Conservation (phyloP, 2,113 vertebrate genomes). For the Amphiprion percula region DNA sequence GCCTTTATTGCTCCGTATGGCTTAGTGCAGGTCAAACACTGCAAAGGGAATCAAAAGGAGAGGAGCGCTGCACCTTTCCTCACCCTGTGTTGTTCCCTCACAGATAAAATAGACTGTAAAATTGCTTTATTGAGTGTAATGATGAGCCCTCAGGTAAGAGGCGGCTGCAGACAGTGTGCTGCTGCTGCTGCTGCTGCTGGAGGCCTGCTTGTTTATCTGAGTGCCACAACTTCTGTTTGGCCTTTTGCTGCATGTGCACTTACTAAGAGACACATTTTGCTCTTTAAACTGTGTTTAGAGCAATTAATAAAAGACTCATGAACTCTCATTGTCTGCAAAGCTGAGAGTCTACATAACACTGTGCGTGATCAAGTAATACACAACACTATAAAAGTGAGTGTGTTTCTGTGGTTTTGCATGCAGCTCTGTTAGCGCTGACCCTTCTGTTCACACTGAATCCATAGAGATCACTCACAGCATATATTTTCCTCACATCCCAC, state of each 20-base stretch:
- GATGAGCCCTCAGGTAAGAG: constrained; percentile 78
- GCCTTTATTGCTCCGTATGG: constrained; percentile 69
- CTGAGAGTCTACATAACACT: constrained; percentile 2
- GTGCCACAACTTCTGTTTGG: constrained; percentile 38
- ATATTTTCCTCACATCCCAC: constrained; percentile 15
- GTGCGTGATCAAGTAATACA: constrained; percentile 1
- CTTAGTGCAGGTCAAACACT: constrained; percentile 72
- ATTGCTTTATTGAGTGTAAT: constrained; percentile 86
- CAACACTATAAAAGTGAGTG: neutral
- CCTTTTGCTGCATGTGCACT: constrained; percentile 43
- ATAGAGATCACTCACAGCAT: neutral
- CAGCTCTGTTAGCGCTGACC: neutral
- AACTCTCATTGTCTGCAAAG: neutral
- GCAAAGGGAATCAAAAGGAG: constrained; percentile 71
- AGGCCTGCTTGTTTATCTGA: constrained; percentile 60
- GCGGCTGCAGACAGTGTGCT: constrained; percentile 34
- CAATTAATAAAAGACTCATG: constrained; percentile 5
- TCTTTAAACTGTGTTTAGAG: neutral
- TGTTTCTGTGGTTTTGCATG: neutral
- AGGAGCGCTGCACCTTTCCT: constrained; percentile 66
- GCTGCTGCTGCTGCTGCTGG: constrained; percentile 4
- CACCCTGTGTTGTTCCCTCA: constrained; percentile 49
- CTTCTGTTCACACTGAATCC: neutral
- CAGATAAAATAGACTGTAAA: constrained; percentile 82
- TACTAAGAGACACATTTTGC: constrained; percentile 1